Base-by-base conservation (phyloP, 2,797 vertebrate species). In the Chaetophractus vellerosus region DNA sequence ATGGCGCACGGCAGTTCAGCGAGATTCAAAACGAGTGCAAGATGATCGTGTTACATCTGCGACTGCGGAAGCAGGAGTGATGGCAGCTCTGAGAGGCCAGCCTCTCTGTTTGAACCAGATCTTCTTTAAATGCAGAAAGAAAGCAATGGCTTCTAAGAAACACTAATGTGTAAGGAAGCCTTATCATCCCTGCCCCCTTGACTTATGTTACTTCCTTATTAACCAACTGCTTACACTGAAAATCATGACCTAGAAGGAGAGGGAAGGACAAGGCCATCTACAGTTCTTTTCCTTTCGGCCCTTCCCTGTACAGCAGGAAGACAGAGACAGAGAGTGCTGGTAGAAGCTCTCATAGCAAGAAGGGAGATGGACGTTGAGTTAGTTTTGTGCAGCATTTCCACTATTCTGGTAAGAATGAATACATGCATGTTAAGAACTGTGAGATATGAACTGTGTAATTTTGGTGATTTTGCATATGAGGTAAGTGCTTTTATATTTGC, bases 41-140 rank as follows among this genome's bases (percentile, higher is more conserved):
- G 52, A 33, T 38, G 36, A 38, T 38, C 7, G 24, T 61, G 61
- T 69, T 33, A 63, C 48, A 45, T 83, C 33, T 71, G 45, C 33
- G 31, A 63, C 59, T 71, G 78, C 45, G 18, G 76, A 83, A 92
- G 52, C 76, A 52, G 45, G 41, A 23, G 2, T 23, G 19, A 36
- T 36, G 14, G 24, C 41, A 55, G 4, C 26, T 23, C 74, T 24
- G 19, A 78, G 63, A 72, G 52, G 6, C 28, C 48, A 76, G 52
- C 31, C 31, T 72, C 57, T 69, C 24, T 21, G 11, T 88, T 88
- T 45, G 45, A 88, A 84, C 19, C 31, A 84, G 64, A 84, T 66
- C n/a, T 72, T 84, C 63, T 92, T 95, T 63, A 45, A 92, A 88
- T n/a, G 19, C 55, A 84, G 38, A 71, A 91, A 61, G 83, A 91